Percentiles rank a stretch among this genome's conserved stretches.
These are phyloP conservation scores for Cryptocheilus praepositus DNA, from an alignment of 2,888 invertebrate genomes.

Conservation along the genomic window DNA sequence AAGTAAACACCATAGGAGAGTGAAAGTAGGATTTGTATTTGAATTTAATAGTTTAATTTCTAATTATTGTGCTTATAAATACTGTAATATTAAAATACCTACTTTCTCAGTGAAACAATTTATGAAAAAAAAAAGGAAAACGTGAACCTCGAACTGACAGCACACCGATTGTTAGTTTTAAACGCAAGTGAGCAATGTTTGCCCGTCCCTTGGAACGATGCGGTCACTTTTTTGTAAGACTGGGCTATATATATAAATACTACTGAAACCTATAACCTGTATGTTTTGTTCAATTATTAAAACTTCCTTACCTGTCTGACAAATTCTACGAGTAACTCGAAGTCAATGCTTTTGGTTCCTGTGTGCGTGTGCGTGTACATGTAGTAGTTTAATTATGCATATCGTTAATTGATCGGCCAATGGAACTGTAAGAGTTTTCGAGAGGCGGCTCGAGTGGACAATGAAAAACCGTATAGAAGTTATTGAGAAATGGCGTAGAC, in stretches of 20 bases:
- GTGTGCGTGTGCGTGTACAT: constrained; percentile 35
- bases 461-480: too few species aligned
- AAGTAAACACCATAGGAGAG: constrained; percentile 66
- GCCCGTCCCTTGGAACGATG: constrained; percentile 73
- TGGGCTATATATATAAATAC: constrained; percentile 74
- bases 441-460: too few species aligned
- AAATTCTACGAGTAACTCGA: constrained; percentile 62
- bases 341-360: constrained; percentile 52
- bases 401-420: constrained; percentile 37
- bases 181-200: constrained; percentile 69
- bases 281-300: constrained; percentile 70
- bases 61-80: constrained; percentile 72
- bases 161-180: constrained; percentile 72
- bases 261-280: constrained; percentile 71
- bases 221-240: constrained; percentile 74
- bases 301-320: constrained; percentile 62
- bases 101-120: constrained; percentile 69
- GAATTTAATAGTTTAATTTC: constrained; percentile 72
- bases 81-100: constrained; percentile 71
- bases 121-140: constrained; percentile 35
- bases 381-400: constrained; percentile 53
- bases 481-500: not conserved
- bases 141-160: constrained; percentile 65
- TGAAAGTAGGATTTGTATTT: constrained; percentile 75
- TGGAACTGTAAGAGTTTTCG: too few species aligned